These are phyloP conservation scores for Catharus minimus DNA, from an alignment of 2,113 vertebrate genomes.

Conservation along the genomic window DNA sequence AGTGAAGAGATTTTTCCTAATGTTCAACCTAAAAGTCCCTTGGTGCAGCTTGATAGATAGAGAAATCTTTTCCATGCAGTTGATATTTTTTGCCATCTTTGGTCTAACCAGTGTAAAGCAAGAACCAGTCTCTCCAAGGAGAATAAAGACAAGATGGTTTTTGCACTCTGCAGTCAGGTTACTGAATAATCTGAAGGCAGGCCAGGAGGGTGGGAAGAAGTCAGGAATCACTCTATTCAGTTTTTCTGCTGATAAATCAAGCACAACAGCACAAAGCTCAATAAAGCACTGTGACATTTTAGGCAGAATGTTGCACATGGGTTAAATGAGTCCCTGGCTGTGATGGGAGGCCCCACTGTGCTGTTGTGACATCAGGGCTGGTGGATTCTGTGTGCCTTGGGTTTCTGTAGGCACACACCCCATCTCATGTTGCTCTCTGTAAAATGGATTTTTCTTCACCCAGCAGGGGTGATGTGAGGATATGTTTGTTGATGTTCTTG, in stretches of 20 bases:
- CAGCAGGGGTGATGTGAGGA: background rate
- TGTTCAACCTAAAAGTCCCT: background rate
- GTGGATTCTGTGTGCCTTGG: accelerated
- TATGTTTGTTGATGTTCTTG: background rate
- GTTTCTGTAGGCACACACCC: background rate
- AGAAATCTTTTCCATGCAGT: background rate
- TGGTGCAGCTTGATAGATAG: background rate
- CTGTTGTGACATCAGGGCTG: background rate
- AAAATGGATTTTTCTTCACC: background rate
- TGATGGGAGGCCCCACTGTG: background rate
- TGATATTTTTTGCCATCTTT: background rate
- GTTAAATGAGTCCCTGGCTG: background rate
- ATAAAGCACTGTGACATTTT: background rate
- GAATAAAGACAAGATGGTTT: background rate
- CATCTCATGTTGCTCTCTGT: background rate
- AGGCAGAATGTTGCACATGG: background rate
- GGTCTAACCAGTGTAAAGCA: background rate
- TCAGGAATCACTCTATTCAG: background rate
- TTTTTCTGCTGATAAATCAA: background rate
- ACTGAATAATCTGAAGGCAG: background rate
- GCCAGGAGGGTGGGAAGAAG: background rate
- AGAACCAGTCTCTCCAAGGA: background rate
- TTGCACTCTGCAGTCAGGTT: background rate
- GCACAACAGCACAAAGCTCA: background rate
- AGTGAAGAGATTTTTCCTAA: background rate